Conservation (phyloP, 1,140 invertebrate species). For the Drosophila ficusphila region DNA sequence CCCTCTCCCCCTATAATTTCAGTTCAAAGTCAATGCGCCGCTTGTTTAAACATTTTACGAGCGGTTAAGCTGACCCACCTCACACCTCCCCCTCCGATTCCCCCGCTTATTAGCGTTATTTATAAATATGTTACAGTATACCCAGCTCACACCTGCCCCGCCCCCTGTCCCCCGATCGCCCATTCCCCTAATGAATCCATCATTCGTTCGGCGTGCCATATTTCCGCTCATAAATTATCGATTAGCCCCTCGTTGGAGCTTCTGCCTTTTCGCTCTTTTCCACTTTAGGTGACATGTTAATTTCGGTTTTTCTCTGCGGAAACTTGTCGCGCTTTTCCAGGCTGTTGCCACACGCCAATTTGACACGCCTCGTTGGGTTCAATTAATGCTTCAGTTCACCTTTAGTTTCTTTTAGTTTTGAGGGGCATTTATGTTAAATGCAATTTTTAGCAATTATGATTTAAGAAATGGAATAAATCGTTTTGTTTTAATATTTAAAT, state of each 20-base stretch:
- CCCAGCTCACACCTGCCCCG: constrained; percentile 19
- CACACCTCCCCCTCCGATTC: neutral
- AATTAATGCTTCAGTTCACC: constrained; percentile 50
- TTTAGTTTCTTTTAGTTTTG: constrained; percentile 16
- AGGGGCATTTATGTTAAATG: neutral
- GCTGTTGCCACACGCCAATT: constrained; percentile 34
- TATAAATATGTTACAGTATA: constrained; percentile 72
- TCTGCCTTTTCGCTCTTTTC: constrained; percentile 1
- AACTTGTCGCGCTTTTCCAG: constrained; percentile 52
- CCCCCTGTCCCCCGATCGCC: neutral
- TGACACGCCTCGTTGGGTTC: constrained; percentile 49
- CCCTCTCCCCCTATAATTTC: neutral
- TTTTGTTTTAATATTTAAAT: too few relatives aligned
- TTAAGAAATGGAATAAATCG: neutral
- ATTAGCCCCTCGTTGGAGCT: constrained; percentile 56
- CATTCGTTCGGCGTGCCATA: constrained; percentile 47
- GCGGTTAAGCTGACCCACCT: neutral
- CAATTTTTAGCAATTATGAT: too few relatives aligned
- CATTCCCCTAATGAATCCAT: constrained; percentile 30
- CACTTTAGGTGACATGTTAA: constrained; percentile 64
- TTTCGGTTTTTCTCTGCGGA: constrained; percentile 48
- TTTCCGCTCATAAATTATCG: constrained; percentile 76
- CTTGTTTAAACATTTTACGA: constrained; percentile 75
- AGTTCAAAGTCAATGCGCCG: constrained; percentile 69
- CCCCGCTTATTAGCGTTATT: constrained; percentile 70